Base-by-base conservation (phyloP, 2,797 vertebrate genomes). In the Mionectes olivaceus region DNA sequence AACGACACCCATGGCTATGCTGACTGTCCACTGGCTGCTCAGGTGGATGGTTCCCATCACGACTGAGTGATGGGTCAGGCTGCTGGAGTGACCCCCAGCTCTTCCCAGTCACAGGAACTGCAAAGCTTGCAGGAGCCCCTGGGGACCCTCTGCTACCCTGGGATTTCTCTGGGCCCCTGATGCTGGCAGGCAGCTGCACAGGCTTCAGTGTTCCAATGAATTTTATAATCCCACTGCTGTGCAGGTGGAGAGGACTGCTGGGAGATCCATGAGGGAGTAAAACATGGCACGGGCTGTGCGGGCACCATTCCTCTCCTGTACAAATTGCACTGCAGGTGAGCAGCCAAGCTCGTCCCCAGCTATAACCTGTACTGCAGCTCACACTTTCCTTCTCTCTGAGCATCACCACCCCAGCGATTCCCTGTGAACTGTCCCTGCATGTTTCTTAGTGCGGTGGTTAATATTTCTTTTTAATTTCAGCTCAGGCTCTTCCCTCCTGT, bases 1-100 rank as follows among this genome's bases (percentile, higher is more conserved):
- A 5, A 6, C 5, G 30, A 3, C 69, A 41, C 2, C 90, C 11
- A 1, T 13, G n/a, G 73, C 60, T 2, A 10, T n/a, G 70, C 65
- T 4, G 2, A 7, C 21, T 5, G 1, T 21, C 39, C 0, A 1
- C 33, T 2, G 12, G 15, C 74, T n/a, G 59, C 74, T 19, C 2
- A 0, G 13, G 7, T 25, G 24, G 39, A 17, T 2, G 2, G 47
- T 53, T 61, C 50, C 53, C 53, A 0, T 5, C 1, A 1, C 0
- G 0, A 8, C 30, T 30, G 41, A 90, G 44, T 3, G 15, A 11
- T 4, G 19, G 33, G 4, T 49, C 57, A 41, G 56, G 32, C 23
- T 59, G 49, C 28, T 3, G 0, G 3, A 28, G 39, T 30, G 53
- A 37, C 22, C n/a, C 18, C 25, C 23, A 6, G 0, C 43, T 82